Evolutionary conservation across 2,888 invertebrate species (phyloP).

Genomic region (Leistus spinibarbis): DNA sequence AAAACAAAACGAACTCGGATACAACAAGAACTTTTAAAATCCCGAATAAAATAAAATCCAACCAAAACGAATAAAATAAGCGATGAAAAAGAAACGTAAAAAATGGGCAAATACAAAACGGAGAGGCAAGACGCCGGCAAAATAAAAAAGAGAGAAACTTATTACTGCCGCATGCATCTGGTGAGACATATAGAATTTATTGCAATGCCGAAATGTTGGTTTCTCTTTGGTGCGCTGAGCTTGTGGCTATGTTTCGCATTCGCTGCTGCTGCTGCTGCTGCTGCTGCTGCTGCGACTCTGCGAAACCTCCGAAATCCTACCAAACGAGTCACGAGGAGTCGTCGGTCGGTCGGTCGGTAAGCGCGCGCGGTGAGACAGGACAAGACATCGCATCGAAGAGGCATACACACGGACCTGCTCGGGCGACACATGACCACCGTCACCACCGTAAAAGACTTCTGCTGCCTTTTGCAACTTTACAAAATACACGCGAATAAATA

Average conservation of each 20-base stretch:
- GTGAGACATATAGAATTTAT: slow-evolving; percentile 51
- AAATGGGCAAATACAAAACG: background rate
- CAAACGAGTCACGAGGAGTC: slow-evolving; percentile 20
- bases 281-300: slow-evolving; percentile 20
- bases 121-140: background rate
- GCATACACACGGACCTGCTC: background rate
- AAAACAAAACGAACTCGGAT: slow-evolving; percentile 22
- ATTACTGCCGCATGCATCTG: slow-evolving; percentile 36
- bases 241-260: too few relatives aligned
- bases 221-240: too few relatives aligned
- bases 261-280: slow-evolving; percentile 39
- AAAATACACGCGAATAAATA: background rate
- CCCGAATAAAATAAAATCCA: slow-evolving; percentile 10
- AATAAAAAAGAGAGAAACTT: slow-evolving; percentile 21
- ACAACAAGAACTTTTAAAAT: slow-evolving; percentile 30
- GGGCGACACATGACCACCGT: background rate
- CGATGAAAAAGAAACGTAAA: background rate
- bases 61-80: slow-evolving; percentile 1
- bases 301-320: slow-evolving; percentile 50
- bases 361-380: background rate
- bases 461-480: background rate
- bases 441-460: slow-evolving; percentile 1
- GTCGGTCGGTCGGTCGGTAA: background rate
- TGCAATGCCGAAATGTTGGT: slow-evolving; percentile 53
- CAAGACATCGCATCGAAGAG: background rate